Conservation (phyloP, 1,140 invertebrate genomes). For the Procambarus virginalis region DNA sequence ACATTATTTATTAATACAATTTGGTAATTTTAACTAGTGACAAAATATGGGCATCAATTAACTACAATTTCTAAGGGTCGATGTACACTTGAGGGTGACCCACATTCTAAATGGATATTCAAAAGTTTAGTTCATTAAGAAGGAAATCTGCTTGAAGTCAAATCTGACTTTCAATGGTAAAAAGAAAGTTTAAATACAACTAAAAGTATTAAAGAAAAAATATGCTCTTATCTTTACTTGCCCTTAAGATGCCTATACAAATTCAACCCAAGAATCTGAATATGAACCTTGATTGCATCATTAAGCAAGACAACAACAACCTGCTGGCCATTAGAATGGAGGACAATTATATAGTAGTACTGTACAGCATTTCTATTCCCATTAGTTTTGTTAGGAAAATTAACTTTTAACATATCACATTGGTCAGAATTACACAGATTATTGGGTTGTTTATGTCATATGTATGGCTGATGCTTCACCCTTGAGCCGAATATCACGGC, state of each 20-base stretch:
- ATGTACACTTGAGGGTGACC: neutral
- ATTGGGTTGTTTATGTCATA: slow-evolving; percentile 16
- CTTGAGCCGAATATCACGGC: slow-evolving; percentile 59
- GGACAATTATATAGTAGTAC: neutral
- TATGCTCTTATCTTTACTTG: neutral
- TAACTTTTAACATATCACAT: neutral
- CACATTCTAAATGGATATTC: neutral
- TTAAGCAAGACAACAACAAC: neutral
- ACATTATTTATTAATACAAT: neutral
- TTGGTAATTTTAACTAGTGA: neutral
- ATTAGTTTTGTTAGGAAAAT: neutral
- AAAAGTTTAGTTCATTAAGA: neutral
- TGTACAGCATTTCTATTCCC: neutral
- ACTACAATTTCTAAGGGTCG: neutral
- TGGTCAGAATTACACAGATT: neutral
- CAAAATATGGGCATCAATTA: neutral
- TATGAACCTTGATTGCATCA: slow-evolving; percentile 13
- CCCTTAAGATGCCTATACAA: neutral
- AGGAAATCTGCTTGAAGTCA: neutral
- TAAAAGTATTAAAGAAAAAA: neutral
- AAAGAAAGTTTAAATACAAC: neutral
- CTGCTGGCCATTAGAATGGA: neutral
- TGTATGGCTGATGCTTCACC: slow-evolving; percentile 26
- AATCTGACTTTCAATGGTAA: neutral
- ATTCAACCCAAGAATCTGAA: slow-evolving; percentile 18